Percentiles rank a stretch among this genome's conserved stretches.
phyloP scores from a whole-genome alignment of 2,888 invertebrate genomes.

The Cerastis leucographa region DNA sequence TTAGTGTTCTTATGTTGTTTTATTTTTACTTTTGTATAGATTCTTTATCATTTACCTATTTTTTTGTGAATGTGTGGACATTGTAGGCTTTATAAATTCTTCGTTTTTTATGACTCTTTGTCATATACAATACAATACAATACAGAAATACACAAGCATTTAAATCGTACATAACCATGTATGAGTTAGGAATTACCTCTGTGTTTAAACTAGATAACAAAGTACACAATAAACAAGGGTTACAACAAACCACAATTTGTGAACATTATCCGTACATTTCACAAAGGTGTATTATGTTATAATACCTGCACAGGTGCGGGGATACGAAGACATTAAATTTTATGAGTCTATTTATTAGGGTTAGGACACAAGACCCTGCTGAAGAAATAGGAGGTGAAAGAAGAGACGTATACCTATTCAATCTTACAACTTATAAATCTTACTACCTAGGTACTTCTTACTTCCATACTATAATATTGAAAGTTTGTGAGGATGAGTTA shows the following conservation, averaged over 20 bases:
- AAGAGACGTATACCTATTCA: background rate
- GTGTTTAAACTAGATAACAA: constrained; percentile 29
- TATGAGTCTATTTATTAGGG: constrained; percentile 26
- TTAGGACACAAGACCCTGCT: background rate
- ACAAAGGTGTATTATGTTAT: constrained; percentile 20
- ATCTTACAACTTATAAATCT: background rate
- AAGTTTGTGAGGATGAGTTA: background rate
- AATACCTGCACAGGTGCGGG: constrained; percentile 3
- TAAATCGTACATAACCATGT: background rate
- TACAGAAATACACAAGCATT: constrained; percentile 9
- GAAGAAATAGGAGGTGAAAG: background rate
- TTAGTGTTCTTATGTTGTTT: too few relatives aligned
- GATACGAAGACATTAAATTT: constrained; percentile 18
- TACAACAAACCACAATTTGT: constrained; percentile 42
- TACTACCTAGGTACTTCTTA: background rate
- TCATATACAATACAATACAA: background rate
- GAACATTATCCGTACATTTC: constrained; percentile 26
- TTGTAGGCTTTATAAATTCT: too few relatives aligned
- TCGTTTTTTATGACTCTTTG: too few relatives aligned
- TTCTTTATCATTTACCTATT: too few relatives aligned
- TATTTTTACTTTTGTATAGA: too few relatives aligned
- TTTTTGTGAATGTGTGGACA: too few relatives aligned
- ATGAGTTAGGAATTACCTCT: constrained; percentile 6
- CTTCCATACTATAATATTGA: background rate
- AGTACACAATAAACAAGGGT: constrained; percentile 12